phyloP scores from a whole-genome alignment of 2,113 vertebrate species.

The Labeo rohita region DNA sequence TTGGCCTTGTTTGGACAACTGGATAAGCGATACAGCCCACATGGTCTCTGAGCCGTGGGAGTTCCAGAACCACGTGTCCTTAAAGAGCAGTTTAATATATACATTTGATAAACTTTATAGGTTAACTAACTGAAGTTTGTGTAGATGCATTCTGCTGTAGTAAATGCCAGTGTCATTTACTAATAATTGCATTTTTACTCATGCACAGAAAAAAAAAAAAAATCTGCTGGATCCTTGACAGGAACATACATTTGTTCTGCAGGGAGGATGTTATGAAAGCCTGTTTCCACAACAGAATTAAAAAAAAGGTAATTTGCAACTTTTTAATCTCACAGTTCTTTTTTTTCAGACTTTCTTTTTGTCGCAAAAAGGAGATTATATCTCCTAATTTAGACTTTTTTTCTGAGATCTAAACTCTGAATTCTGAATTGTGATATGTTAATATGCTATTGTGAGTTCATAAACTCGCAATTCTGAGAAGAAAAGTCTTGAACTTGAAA shows the following conservation, averaged over 20 bases:
- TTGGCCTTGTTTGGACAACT: slow-evolving; percentile 45
- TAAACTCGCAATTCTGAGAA: too few species aligned
- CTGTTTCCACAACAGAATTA: too few species aligned
- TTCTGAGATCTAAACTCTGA: neutral
- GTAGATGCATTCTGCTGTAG: neutral
- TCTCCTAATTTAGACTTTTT: too few species aligned
- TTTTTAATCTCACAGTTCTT: neutral
- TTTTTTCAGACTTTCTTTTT: neutral
- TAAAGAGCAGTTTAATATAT: neutral
- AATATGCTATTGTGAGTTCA: too few species aligned
- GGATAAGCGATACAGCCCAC: slow-evolving; percentile 26
- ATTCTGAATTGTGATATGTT: too few species aligned
- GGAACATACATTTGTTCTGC: neutral
- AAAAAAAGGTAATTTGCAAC: neutral
- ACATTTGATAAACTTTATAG: neutral
- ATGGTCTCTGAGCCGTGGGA: neutral
- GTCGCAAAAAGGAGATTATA: neutral
- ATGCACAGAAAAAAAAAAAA: neutral
- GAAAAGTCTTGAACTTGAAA: neutral
- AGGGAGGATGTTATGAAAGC: neutral
- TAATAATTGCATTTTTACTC: neutral
- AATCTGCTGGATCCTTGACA: neutral
- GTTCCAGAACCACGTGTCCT: slow-evolving; percentile 13
- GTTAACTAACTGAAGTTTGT: too few species aligned
- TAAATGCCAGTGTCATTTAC: neutral